Base-by-base conservation (phyloP, 2,113 vertebrate species). In the Chaetodon trifascialis region DNA sequence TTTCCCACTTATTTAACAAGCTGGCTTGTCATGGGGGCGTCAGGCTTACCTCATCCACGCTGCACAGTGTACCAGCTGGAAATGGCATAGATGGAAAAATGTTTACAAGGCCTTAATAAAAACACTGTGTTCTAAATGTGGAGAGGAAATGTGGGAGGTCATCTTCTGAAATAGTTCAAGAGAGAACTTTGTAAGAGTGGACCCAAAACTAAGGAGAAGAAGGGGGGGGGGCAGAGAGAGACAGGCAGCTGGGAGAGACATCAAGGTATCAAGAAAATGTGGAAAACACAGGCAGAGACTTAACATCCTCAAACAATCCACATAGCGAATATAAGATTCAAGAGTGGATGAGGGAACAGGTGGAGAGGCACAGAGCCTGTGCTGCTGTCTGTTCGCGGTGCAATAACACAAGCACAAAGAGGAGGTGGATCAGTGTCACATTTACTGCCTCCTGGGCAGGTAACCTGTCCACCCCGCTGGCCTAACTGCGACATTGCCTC, bases 51-150 rank as follows among this genome's bases (percentile, higher is more conserved):
- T 60, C 14, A 30, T 17, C n/a, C n/a, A n/a, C n/a, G n/a, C n/a
- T n/a, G n/a, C n/a, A n/a, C n/a, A n/a, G n/a, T 21, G 23, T 15
- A 52, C 21, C 36, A 79, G 71, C 1, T 68, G 79, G 66, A 76
- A 73, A 80, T 76, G 2, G 73, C 75, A 77, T 55, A 25, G 40
- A 54, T 60, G 74, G 73, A 58, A 64, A 68, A 78, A 60, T 1
- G 19, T 82, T 67, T 73, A 80, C 74, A 77, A 76, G 52, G 4
- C 5, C 76, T 73, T 23, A 49, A 63, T 42, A 54, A 65, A 77
- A 76, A 62, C 21, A 23, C 55, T 0, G 52, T 78, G 63, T 62
- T 73, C 66, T 87, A 58, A 79, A 78, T 80, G 82, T 63, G 56
- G 34, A 19, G 23, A 46, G 40, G 62, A 59, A n/a, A 52, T 49